phyloP scores from a whole-genome alignment of 64 coral and sea anemone species.

The Pocillopora damicornis region DNA sequence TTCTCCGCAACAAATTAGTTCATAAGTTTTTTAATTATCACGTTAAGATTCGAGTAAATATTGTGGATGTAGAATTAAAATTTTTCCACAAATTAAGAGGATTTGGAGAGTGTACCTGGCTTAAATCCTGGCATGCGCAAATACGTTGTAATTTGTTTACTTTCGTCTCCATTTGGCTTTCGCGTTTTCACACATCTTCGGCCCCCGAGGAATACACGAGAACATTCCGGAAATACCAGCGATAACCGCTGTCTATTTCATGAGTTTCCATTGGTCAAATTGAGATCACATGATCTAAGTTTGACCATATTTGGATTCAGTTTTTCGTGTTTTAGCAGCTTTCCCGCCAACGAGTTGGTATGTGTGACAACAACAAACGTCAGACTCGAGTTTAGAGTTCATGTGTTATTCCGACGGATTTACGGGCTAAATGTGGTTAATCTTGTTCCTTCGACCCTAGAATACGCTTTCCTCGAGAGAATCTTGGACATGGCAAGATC shows the following conservation, averaged over 20 bases:
- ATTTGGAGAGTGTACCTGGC: background rate
- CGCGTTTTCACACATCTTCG: background rate
- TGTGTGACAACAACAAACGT: constrained; percentile 12
- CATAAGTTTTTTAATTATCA: no score
- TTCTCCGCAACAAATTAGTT: no score
- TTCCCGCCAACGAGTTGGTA: constrained; percentile 13
- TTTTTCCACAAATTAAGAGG: background rate
- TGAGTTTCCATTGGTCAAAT: background rate
- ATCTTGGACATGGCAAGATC: constrained; percentile 28
- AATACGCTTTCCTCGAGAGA: background rate
- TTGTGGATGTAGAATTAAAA: no score
- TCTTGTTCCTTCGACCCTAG: constrained; percentile 2
- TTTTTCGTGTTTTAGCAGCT: constrained; percentile 1
- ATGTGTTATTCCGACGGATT: background rate
- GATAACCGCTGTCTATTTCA: background rate
- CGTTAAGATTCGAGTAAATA: no score
- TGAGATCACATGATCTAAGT: background rate
- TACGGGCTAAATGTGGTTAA: constrained; percentile 25
- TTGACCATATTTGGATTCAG: constrained; percentile 31
- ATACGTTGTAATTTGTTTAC: background rate
- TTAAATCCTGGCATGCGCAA: background rate
- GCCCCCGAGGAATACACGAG: background rate
- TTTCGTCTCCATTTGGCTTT: background rate
- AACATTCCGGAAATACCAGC: constrained; percentile 5
- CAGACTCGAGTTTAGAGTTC: background rate